Conservation (phyloP, 2,888 invertebrate genomes). For the Harpalus rubripes region DNA sequence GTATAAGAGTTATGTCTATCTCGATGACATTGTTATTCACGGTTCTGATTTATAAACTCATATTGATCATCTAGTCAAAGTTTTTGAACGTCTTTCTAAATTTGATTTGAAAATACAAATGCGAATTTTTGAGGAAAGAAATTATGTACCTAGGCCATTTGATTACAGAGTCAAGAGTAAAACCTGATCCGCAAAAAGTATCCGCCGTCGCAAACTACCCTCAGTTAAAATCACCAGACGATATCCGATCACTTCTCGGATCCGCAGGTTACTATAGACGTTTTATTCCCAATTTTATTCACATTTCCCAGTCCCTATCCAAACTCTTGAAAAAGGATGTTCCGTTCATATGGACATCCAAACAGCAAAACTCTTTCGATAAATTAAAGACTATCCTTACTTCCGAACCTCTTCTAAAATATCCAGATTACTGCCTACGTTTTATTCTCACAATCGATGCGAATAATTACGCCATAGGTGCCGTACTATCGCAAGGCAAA, state of each 20-base stretch:
- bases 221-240: slow-evolving; percentile 65
- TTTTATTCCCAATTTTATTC: slow-evolving; percentile 67
- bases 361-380: slow-evolving; percentile 53
- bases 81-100: not conserved
- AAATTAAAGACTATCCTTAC: slow-evolving; percentile 34
- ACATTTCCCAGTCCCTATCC: slow-evolving; percentile 63
- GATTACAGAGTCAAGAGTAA: slow-evolving; percentile 68
- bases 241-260: slow-evolving; percentile 66
- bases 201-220: slow-evolving; percentile 68
- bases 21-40: not conserved
- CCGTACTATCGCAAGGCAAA: too few species aligned
- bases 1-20: not conserved
- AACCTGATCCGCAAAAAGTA: slow-evolving; percentile 69
- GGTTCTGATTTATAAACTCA: not conserved
- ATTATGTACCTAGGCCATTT: slow-evolving; percentile 8
- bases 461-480: slow-evolving; percentile 51
- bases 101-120: not conserved
- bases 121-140: slow-evolving; percentile 9
- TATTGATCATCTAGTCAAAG: not conserved
- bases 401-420: slow-evolving; percentile 60
- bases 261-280: slow-evolving; percentile 64
- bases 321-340: slow-evolving; percentile 56
- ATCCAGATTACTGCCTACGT: slow-evolving; percentile 56
- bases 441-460: slow-evolving; percentile 61
- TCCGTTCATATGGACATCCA: slow-evolving; percentile 55